Evolutionary conservation across 2,113 vertebrate species (phyloP).

Genomic region (Semnornis frantzii): DNA sequence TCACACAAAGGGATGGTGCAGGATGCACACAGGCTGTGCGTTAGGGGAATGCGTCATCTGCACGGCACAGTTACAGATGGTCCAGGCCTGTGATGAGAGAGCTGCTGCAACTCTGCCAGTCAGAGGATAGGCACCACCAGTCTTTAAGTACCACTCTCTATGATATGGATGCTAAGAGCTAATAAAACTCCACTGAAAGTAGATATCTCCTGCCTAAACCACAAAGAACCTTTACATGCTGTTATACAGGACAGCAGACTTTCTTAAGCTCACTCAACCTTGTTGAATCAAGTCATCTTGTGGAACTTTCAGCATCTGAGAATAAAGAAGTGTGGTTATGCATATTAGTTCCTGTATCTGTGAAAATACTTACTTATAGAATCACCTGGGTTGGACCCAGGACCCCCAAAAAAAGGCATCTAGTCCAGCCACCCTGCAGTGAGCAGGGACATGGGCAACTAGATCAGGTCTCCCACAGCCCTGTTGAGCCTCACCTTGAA

Average conservation of each 20-base stretch:
- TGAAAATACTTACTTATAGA: neutral
- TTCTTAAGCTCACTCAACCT: neutral
- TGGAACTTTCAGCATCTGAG: neutral
- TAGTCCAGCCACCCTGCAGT: too few species aligned
- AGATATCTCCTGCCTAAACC: neutral
- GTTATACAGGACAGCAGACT: neutral
- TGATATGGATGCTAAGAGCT: neutral
- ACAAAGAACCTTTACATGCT: neutral
- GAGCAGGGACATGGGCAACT: too few species aligned
- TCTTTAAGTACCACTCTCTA: neutral
- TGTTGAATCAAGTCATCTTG: neutral
- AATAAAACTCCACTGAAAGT: neutral
- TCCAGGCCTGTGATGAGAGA: neutral
- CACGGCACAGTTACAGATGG: neutral
- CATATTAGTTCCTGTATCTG: neutral
- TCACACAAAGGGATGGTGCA: neutral
- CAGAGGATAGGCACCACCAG: neutral
- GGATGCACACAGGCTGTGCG: neutral
- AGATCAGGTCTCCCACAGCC: too few species aligned
- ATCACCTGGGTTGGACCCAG: too few species aligned
- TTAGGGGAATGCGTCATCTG: neutral
- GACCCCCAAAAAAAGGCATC: too few species aligned
- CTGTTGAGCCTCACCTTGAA: too few species aligned
- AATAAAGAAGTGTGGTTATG: neutral
- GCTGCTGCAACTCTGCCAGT: neutral